Conservation (phyloP, 2,888 invertebrate genomes). For the Brachynemurus nebulosus region DNA sequence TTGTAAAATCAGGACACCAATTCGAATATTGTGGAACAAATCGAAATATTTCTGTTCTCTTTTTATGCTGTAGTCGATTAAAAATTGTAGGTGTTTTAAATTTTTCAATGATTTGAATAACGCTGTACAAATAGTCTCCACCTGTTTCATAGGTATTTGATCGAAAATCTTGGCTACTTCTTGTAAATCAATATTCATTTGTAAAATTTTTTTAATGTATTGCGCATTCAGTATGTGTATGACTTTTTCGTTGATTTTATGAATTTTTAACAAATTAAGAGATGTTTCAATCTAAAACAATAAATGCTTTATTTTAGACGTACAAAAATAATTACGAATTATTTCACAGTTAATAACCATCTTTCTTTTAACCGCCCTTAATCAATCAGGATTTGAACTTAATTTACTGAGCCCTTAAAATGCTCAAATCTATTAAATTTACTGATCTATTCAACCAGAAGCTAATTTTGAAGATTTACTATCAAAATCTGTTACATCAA, state of each 20-base stretch:
- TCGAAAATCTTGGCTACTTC: conserved; percentile 40
- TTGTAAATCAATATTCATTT: conserved; percentile 34
- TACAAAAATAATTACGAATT: neutral
- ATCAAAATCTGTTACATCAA: no score
- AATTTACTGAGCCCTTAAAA: no score
- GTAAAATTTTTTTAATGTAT: conserved; percentile 42
- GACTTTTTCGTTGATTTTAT: conserved; percentile 41
- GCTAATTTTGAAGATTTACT: no score
- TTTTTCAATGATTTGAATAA: conserved; percentile 49
- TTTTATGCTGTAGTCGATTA: conserved; percentile 42
- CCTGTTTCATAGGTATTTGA: conserved; percentile 42
- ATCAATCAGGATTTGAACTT: no score
- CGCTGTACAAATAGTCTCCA: conserved; percentile 45
- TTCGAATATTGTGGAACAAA: conserved; percentile 44
- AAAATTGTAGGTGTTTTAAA: conserved; percentile 46
- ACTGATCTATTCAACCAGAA: no score
- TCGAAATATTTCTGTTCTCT: conserved; percentile 34
- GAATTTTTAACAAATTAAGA: conserved; percentile 53
- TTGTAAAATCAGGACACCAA: conserved; percentile 54
- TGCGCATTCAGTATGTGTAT: conserved; percentile 38
- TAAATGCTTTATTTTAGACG: neutral
- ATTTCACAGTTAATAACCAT: no score
- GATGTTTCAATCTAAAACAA: conserved; percentile 46
- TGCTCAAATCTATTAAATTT: no score
- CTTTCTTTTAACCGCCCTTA: no score